Evolutionary conservation across 1,140 invertebrate genomes (phyloP), one percentile per base, ranked within the genome.

Genomic region (Coenobita brevimanus): DNA sequence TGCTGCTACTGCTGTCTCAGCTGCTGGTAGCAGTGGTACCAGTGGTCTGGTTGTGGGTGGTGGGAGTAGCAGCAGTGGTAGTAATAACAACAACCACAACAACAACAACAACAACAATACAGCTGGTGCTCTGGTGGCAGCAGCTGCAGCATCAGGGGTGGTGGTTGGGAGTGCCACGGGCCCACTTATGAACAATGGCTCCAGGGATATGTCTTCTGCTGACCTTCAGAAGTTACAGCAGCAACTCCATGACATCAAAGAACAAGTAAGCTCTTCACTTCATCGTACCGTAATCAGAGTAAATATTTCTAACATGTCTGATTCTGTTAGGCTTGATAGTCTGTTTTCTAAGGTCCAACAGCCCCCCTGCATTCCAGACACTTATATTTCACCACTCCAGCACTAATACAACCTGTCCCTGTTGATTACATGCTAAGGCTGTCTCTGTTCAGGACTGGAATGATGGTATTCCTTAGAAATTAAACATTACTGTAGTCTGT

Each of bases 241-340:
- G 92, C 97, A 99, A 92, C 93, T 99, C 86, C 97, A 99, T 93
- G 98, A 99, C 92, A 99, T 99, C 89, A 99, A 99, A 92, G 98
- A 99, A 93, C 97, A 98, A 94, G 97, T 98, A 91, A 91, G 91
- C 21, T 17, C 6, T 30, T 60, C 17, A 36, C 82, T 60, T 38
- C n/a, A n/a, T 21, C n/a, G n/a, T n/a, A n/a, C n/a, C n/a, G n/a
- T n/a, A n/a, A n/a, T n/a, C n/a, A n/a, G n/a, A n/a, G n/a, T n/a
- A n/a, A n/a, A n/a, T n/a, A n/a, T n/a, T n/a, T n/a, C n/a, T n/a
- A n/a, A n/a, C n/a, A n/a, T n/a, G n/a, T n/a, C n/a, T n/a, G n/a
- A n/a, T n/a, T n/a, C n/a, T n/a, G n/a, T n/a, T n/a, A n/a, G n/a
- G n/a, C n/a, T n/a, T n/a, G n/a, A n/a, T n/a, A n/a, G n/a, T n/a